Base-by-base conservation (phyloP, 2,797 vertebrate genomes). In the Coreius guichenoti region DNA sequence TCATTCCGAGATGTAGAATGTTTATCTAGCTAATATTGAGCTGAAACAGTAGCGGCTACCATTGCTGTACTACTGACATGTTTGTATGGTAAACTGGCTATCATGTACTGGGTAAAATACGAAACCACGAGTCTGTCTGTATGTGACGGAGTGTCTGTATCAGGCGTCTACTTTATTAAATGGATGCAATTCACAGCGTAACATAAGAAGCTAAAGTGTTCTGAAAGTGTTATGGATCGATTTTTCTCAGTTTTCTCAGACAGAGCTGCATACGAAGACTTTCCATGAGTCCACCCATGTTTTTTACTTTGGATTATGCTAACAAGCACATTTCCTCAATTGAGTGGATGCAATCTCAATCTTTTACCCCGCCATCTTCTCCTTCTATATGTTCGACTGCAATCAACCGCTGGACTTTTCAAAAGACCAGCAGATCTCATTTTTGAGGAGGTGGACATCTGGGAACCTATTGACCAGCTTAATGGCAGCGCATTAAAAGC, bases 371-470 rank as follows among this genome's bases (percentile, higher is more conserved):
- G 2, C 56, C 68, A 78, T 58, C 51, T 29, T 74, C 54, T 63
- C 9, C 7, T 26, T 56, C 76, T 61, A 63, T 61, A 73, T 9
- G 36, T 43, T 84, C 16, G 1, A 51, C 47, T 23, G 26, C 75
- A 58, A 45, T 79, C 63, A 79, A 45, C 65, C 4, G 67, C 76
- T 63, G 68, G 54, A 78, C 36, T 78, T 84, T 76, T 84, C 63
- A 56, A 76, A 68, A 43, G 58, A 69, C 36, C 19, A 13, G 47
- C 49, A 0, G 51, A 76, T 51, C 43, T 87, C 61, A 17, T 51
- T 31, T 56, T 80, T 67, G 84, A 88, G 84, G 86, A 88, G 54
- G 88, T 87, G 89, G 84, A 90, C 81, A 67, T 84, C 33, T 75
- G 88, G 84, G 86, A 87, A 81, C 63, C 72, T 84, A 84, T 87